Evolutionary conservation across 2,888 invertebrate genomes (phyloP).

Genomic region (Automeris io): DNA sequence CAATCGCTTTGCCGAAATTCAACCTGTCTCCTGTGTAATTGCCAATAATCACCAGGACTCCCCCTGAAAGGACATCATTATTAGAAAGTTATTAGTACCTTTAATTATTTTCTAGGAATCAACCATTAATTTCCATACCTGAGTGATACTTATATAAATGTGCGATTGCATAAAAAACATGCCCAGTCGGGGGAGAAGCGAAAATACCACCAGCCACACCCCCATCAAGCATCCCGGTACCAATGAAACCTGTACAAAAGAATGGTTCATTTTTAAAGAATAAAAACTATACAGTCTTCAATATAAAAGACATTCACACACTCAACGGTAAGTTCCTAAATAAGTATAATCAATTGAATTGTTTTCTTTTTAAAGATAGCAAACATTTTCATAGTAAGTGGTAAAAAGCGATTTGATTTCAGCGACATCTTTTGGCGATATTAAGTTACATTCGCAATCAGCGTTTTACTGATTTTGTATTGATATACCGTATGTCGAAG

Average conservation of each 20-base stretch:
- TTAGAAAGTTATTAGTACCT: not conserved
- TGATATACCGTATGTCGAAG: no score
- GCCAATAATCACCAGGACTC: conserved; percentile 83
- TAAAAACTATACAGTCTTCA: no score
- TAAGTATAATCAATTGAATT: no score
- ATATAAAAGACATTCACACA: not conserved
- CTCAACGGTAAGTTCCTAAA: no score
- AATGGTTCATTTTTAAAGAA: not conserved
- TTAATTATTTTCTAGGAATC: not conserved
- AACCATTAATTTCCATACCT: no score
- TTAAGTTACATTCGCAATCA: no score
- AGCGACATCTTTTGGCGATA: no score
- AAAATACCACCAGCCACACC: conserved; percentile 86
- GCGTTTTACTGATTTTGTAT: no score
- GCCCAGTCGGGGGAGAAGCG: conserved; percentile 84
- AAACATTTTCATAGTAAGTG: no score
- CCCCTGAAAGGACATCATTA: conserved; percentile 49
- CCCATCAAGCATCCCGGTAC: conserved; percentile 87
- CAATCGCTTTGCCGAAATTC: conserved; percentile 89
- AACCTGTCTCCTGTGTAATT: conserved; percentile 88
- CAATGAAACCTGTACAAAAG: conserved; percentile 87
- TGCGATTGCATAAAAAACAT: conserved; percentile 80
- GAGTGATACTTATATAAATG: conserved; percentile 75
- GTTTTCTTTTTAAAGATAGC: no score
- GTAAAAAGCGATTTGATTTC: no score